phyloP scores from a whole-genome alignment of 1,140 invertebrate genomes.

The Drosophila asahinai region DNA sequence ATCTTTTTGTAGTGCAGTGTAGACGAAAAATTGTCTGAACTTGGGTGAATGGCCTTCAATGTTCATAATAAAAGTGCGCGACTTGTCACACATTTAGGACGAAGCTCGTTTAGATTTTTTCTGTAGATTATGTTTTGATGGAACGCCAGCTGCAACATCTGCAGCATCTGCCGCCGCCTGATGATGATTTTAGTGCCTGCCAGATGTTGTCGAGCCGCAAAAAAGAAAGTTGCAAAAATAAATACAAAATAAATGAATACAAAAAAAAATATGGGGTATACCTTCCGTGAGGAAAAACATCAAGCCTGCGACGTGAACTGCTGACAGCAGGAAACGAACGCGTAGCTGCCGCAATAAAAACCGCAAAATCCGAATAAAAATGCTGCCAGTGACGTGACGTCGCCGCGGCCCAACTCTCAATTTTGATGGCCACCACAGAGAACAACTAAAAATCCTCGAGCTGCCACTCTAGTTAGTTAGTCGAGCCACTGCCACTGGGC shows the following conservation, averaged over 20 bases:
- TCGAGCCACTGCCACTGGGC: constrained; percentile 33
- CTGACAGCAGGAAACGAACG: constrained; percentile 54
- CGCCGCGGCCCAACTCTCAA: constrained; percentile 47
- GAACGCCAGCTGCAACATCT: constrained; percentile 39
- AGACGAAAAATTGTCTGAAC: constrained; percentile 41
- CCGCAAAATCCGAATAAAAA: constrained; percentile 75
- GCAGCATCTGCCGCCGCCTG: constrained; percentile 32
- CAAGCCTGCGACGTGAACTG: constrained; percentile 63
- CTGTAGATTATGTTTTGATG: constrained; percentile 72
- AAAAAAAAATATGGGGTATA: constrained; percentile 20
- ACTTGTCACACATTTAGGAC: constrained; percentile 75
- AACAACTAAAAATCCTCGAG: constrained; percentile 60
- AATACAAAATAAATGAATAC: constrained; percentile 17
- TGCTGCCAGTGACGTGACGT: constrained; percentile 58
- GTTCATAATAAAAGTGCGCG: constrained; percentile 70
- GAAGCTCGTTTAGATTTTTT: constrained; percentile 73
- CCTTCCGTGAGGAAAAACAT: constrained; percentile 33
- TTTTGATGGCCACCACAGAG: constrained; percentile 54
- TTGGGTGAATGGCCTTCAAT: constrained; percentile 43
- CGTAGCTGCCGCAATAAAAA: constrained; percentile 56
- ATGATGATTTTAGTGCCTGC: constrained; percentile 63
- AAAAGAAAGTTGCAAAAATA: constrained; percentile 7
- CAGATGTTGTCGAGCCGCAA: constrained; percentile 39
- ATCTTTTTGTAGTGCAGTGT: not conserved
- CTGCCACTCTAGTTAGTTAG: constrained; percentile 64